Evolutionary conservation across 2,888 invertebrate species (phyloP), one percentile per base, ranked within the genome.

Genomic region (Mactromeris polynyma): DNA sequence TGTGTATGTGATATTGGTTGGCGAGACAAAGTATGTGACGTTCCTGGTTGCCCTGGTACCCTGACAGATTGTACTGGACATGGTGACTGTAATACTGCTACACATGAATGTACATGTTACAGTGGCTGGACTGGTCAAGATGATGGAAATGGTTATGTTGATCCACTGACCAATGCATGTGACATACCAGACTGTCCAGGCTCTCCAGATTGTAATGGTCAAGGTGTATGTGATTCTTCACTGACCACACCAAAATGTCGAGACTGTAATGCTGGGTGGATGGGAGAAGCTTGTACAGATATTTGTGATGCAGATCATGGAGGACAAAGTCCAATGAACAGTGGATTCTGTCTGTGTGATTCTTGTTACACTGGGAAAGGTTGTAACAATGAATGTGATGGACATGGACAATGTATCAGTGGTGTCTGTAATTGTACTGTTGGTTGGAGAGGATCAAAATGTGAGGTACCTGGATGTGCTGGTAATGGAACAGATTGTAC

Each of bases 181-280:
- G 88, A 94, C 7, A 26, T 93, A 14, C 90, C 94, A 9, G 95
- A 95, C 88, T 95, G 95, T 84, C 94, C 95, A n/a, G 95, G 95
- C 33, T 87, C 86, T 38, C 95, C 95, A 0, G 93, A 95, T 90
- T 95, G 95, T 87, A 94, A 92, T 69, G 85, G 84, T 17, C 87
- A 93, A 46, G 95, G 95, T 14, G 86, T 46, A 0, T 95, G 95
- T 87, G 91, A 93, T 69, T 58, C 77, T 19, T 89, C 89, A 31
- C 86, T 89, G 21, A 88, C 93, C 33, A 92, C 94, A 19, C 95
- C 95, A 21, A 64, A 42, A 38, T 94, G 94, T 91, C 54, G 91
- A 73, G 87, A 94, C 86, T 94, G 94, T 84, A 69, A 31, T 1
- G 51, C 89, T 2, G 94, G 94, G 7, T 95, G 93, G 93, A 94